A percentile compares a stretch with the other conserved stretches of the same genome.
phyloP scores from a whole-genome alignment of 2,797 vertebrate species.

The Sebastes itinus region DNA sequence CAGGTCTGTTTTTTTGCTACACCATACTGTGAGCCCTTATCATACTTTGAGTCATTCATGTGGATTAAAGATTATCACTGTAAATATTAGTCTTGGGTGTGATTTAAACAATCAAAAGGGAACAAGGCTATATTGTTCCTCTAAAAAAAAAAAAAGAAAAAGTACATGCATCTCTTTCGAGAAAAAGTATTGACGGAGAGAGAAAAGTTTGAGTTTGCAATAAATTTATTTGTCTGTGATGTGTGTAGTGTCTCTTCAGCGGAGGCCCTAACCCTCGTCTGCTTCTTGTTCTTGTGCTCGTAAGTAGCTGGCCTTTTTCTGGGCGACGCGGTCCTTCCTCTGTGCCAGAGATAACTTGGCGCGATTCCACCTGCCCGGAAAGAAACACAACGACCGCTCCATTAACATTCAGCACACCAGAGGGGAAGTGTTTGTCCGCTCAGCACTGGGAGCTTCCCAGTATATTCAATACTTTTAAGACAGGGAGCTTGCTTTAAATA shows the following conservation, averaged over 20 bases:
- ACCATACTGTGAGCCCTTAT: background rate
- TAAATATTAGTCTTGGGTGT: background rate
- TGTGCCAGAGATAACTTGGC: conserved; percentile 96
- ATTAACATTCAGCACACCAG: conserved; percentile 69
- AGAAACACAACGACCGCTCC: conserved; percentile 39
- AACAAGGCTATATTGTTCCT: background rate
- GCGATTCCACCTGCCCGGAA: conserved; percentile 91
- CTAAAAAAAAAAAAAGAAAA: background rate
- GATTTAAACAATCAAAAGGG: background rate
- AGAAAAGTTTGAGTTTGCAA: conserved; percentile 53
- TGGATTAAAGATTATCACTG: background rate
- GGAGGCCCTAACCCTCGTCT: conserved; percentile 87
- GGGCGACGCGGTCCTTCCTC: conserved; percentile 96
- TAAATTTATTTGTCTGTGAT: conserved; percentile 82
- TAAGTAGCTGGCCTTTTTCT: conserved; percentile 99
- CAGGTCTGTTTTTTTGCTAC: background rate
- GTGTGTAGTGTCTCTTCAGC: conserved; percentile 37
- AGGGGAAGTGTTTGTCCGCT: background rate
- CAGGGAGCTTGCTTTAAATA: background rate
- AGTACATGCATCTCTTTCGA: background rate
- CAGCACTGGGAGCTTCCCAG: conserved; percentile 1
- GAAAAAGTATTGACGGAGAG: background rate
- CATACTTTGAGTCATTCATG: background rate
- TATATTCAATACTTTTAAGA: background rate
- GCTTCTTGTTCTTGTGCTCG: conserved; percentile 91